Conservation (phyloP, 2,888 invertebrate species). For the Heliconius cydno region DNA sequence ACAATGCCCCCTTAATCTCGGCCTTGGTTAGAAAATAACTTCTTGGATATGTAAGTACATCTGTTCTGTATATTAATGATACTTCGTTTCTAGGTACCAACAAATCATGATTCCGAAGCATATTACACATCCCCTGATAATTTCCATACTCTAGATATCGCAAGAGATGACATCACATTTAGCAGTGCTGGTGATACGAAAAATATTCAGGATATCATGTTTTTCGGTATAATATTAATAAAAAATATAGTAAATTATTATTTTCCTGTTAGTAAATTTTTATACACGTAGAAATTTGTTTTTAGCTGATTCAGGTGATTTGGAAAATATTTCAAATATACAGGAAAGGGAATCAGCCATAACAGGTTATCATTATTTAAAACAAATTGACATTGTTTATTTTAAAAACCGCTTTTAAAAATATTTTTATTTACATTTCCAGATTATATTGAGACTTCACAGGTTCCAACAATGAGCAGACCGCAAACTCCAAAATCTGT, state of each 20-base stretch:
- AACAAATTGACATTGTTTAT: neutral
- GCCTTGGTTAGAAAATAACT: neutral
- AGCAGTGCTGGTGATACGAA: constrained; percentile 43
- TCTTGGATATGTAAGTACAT: neutral
- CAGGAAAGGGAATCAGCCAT: constrained; percentile 19
- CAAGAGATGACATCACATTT: constrained; percentile 27
- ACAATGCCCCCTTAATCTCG: neutral
- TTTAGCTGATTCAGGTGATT: constrained; percentile 1
- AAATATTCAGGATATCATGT: constrained; percentile 48
- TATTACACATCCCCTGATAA: constrained; percentile 17
- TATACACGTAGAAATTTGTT: neutral
- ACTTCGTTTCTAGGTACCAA: constrained; percentile 4
- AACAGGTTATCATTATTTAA: constrained; percentile 10
- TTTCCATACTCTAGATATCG: constrained; percentile 23
- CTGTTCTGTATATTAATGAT: neutral
- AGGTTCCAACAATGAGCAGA: constrained; percentile 54
- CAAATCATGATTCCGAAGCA: constrained; percentile 10
- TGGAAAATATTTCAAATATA: constrained; percentile 5
- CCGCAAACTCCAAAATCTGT: constrained; percentile 65
- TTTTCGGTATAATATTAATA: constrained; percentile 47
- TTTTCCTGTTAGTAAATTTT: neutral
- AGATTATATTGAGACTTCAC: constrained; percentile 41
- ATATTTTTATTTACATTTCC: neutral
- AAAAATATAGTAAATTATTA: neutral
- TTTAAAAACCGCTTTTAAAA: neutral